A percentile compares a stretch with the other conserved stretches of the same genome.
phyloP scores from a whole-genome alignment of 2,113 vertebrate species.

The Fulmarus glacialis region DNA sequence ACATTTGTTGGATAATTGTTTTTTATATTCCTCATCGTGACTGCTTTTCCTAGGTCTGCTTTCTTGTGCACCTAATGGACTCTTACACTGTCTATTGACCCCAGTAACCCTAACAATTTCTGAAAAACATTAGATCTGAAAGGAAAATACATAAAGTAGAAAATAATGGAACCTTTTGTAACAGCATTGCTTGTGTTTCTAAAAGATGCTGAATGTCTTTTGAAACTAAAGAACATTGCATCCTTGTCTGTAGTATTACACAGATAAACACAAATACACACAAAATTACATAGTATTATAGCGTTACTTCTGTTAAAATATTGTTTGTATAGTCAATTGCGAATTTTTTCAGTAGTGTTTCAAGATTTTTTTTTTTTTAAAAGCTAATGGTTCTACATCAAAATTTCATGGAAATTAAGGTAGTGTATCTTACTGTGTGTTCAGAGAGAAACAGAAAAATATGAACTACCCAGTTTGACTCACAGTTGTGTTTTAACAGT shows the following conservation, averaged over 20 bases:
- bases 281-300: not conserved
- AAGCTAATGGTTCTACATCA: not conserved
- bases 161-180: not conserved
- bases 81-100: not conserved
- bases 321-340: not conserved
- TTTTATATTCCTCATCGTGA: not conserved
- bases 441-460: not conserved
- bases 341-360: not conserved
- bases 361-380: not conserved
- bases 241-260: not conserved
- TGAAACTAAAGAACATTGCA: not conserved
- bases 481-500: not conserved
- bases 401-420: not conserved
- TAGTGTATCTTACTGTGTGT: not conserved
- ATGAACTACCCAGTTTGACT: not conserved
- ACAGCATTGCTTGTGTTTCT: not conserved
- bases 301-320: not conserved
- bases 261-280: not conserved
- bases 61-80: not conserved
- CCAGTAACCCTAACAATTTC: not conserved
- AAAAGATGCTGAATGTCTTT: not conserved
- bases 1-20: not conserved
- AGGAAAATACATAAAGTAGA: not conserved
- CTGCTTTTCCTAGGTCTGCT: not conserved
- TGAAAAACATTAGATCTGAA: conserved; percentile 2